Evolutionary conservation across 2,797 vertebrate species (phyloP).

Genomic region (Falco columbarius): DNA sequence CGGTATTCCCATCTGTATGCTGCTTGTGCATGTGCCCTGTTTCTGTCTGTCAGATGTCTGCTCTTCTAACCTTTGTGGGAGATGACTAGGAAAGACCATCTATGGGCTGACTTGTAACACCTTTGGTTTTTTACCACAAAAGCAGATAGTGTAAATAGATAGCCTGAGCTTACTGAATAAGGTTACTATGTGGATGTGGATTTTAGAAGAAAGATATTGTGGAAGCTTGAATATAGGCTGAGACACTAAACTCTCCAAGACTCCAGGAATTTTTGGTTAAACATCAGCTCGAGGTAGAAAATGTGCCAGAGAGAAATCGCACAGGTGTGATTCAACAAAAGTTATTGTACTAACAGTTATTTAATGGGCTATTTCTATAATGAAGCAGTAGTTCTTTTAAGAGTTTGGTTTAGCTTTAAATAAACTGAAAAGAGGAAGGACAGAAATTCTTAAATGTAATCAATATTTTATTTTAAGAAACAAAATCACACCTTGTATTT

Average conservation of each 20-base stretch:
- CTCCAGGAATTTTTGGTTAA: neutral
- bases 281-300: neutral
- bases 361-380: neutral
- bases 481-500: neutral
- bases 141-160: neutral
- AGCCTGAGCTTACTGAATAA: neutral
- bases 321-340: neutral
- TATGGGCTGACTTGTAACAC: neutral
- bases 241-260: neutral
- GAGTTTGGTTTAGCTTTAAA: neutral
- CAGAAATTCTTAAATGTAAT: neutral
- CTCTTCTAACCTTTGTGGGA: neutral
- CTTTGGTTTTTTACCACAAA: neutral
- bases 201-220: neutral
- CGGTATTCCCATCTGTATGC: neutral
- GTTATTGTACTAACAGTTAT: neutral
- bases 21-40: rapidly evolving
- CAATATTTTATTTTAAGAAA: neutral
- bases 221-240: neutral
- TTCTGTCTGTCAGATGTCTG: neutral
- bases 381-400: neutral
- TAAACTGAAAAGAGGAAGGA: neutral
- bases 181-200: neutral
- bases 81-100: neutral
- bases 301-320: neutral